Base-by-base conservation (phyloP, 2,113 vertebrate species). In the Rhadina sibilatrix region DNA sequence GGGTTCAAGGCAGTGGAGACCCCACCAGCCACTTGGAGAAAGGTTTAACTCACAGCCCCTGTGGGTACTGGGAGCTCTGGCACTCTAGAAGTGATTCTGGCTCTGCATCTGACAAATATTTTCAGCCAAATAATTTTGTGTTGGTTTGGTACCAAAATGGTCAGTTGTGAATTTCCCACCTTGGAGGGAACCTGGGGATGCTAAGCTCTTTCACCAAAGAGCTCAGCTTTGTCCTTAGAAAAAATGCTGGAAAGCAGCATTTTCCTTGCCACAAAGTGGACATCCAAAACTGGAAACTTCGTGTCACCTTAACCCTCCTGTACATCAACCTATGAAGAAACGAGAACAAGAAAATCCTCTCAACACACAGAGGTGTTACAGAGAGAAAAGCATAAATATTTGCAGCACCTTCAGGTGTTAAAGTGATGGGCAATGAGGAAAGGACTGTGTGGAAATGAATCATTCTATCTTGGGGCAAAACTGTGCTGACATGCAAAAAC, bases 11-110 rank as follows among this genome's bases (percentile, higher is more conserved):
- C 30, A 61, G 9, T 37, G 31, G 42, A 56, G 19, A 74, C 47
- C 27, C 22, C 2, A 0, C 12, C 40, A 81, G 25, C 2, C 20
- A 31, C 18, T 3, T 0, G 6, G 16, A 86, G 7, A 27, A 66
- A 15, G 7, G 7, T 31, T 87, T 91, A 21, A 14, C 28, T 54
- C 71, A 17, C 42, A 60, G 24, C 10, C 18, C 6, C 24, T 33
- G 3, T 15, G 28, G 23, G 12, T n/a, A 25, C 8, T 12, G 19
- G 37, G 11, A 15, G 5, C 3, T 53, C 9, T 61, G 40, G n/a
- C 19, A 14, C n/a, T 40, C 33, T 40, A 59, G 35, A 70, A 82
- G 8, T 50, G 21, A 53, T 59, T 91, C 50, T 89, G n/a, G 2
- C 25, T 74, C 25, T 90, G 33, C 31, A 42, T 78, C 38, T 66